A percentile compares a stretch with the other conserved stretches of the same genome.
phyloP scores from a whole-genome alignment of 37 sponge, comb jelly and placozoan species.

The Halisarca cf. caerulea region DNA sequence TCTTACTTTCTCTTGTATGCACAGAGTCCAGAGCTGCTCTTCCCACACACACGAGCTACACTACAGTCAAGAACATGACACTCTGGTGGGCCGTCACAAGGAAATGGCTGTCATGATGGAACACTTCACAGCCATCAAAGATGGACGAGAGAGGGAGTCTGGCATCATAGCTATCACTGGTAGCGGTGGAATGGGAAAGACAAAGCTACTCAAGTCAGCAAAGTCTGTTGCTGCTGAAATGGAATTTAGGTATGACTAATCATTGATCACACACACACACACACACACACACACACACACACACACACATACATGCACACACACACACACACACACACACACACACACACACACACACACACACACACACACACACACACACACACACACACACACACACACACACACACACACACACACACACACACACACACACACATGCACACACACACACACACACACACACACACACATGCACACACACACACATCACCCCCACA shows the following conservation, averaged over 20 bases:
- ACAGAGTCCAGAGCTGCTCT: too few relatives aligned
- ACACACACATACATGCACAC: too few relatives aligned
- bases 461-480: too few relatives aligned
- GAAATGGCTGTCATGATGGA: constrained; percentile 64
- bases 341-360: too few relatives aligned
- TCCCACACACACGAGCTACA: constrained; percentile 13
- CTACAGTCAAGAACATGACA: not conserved
- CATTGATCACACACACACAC: too few relatives aligned
- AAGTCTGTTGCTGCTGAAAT: constrained; percentile 63
- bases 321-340: too few relatives aligned
- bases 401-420: too few relatives aligned
- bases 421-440: too few relatives aligned
- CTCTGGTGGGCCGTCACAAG: constrained; percentile 48
- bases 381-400: not conserved
- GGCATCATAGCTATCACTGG: constrained; percentile 68
- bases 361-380: not conserved
- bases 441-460: too few relatives aligned
- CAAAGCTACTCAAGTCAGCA: constrained; percentile 73
- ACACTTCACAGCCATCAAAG: constrained; percentile 50
- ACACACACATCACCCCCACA: not conserved
- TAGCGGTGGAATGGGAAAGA: constrained; percentile 80
- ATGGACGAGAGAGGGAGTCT: constrained; percentile 32
- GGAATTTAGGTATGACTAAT: constrained; percentile 61
- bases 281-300: too few relatives aligned
- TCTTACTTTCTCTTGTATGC: too few relatives aligned